Base-by-base conservation (phyloP, 23 tunicate species). In the Halocynthia roretzi region DNA sequence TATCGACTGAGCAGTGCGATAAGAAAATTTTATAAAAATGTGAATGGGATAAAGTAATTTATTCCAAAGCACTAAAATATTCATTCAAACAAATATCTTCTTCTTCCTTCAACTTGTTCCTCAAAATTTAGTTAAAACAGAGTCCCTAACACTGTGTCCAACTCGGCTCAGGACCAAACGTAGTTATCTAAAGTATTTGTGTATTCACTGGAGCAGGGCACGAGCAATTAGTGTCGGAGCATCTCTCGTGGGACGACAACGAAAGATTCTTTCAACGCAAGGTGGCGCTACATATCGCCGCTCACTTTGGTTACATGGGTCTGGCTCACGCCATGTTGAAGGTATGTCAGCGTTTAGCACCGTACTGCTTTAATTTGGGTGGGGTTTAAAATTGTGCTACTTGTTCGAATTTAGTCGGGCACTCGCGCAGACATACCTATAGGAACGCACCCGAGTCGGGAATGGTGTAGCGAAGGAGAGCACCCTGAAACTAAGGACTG, bases 401-500 rank as follows among this genome's bases (percentile, higher is more conserved):
- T 72, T 72, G 62, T 78, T 21, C 67, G 49, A 31, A 31, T 75
- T 53, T 44, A 87, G 85, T 70, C 64, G 40, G 98, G 98, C 10
- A 93, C 98, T 7, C 82, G 80, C 65, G 83, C 88, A 5, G 84
- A 92, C 48, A 85, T 80, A 21, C 92, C 98, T 5, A 92, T 92
- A 2, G 98, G 98, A 5, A 75, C 71, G 54, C 83, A 92, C 60
- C 98, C 98, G 20, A 52, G 54, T 62, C 62, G 98, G 51, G 88
- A 92, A 72, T 92, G 98, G 98, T 92, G 98, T 68, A 58, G 64
- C 23, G 92, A 80, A 70, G 83, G 92, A 68, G 98, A 85, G 50
- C 98, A 92, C 71, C 56, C 51, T 5, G 98, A 92, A 72, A 77
- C 82, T 6, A 82, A 72, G 50, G 76, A 75, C 15, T 86, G 98